Evolutionary conservation across 2,797 vertebrate genomes (phyloP).

Genomic region (Anguilla pacifica): DNA sequence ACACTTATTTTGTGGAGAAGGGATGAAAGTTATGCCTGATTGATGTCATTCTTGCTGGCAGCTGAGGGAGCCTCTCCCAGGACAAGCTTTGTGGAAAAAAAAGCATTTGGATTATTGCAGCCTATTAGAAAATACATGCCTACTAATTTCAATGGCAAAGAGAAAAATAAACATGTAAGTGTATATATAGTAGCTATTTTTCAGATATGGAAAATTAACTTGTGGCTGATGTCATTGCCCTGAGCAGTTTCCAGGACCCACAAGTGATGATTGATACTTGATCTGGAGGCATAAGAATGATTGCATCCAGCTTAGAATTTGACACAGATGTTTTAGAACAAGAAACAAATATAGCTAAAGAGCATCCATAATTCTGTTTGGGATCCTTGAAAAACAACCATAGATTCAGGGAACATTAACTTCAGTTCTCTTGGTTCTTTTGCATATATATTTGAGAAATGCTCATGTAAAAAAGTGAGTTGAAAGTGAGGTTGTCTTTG

Average conservation of each 20-base stretch:
- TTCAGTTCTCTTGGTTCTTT: background rate
- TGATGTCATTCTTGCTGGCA: constrained; percentile 24
- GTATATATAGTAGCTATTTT: background rate
- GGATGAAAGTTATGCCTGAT: constrained; percentile 27
- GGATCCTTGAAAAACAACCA: background rate
- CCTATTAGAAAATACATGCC: constrained; percentile 9
- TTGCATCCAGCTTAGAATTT: constrained; percentile 18
- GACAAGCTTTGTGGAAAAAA: constrained; percentile 10
- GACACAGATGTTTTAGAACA: constrained; percentile 6
- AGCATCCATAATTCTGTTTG: background rate
- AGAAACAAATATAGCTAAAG: constrained; percentile 2
- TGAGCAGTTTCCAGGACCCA: background rate
- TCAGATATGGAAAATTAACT: constrained; percentile 7
- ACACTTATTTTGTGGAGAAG: constrained; percentile 9
- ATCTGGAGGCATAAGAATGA: background rate
- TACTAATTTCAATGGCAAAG: constrained; percentile 1
- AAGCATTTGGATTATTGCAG: background rate
- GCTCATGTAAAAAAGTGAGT: background rate
- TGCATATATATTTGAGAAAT: background rate
- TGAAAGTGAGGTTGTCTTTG: background rate
- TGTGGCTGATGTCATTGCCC: constrained; percentile 16
- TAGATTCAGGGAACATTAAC: background rate
- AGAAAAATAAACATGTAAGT: background rate
- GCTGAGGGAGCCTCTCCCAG: background rate
- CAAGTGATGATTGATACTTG: background rate